Conservation (phyloP, 2,797 vertebrate species). For the Thamnophis elegans region DNA sequence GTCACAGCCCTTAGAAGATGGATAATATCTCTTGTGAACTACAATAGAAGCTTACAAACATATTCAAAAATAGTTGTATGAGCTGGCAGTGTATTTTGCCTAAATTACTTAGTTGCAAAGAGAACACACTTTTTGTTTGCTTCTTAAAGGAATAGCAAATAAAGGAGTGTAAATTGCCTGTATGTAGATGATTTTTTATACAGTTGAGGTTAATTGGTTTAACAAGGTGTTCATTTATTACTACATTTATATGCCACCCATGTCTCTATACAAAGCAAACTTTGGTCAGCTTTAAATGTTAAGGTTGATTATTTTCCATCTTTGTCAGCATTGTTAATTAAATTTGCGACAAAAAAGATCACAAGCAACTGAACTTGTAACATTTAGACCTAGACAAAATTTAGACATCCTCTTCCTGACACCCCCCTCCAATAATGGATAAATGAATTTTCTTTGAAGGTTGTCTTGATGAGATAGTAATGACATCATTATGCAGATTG, state of each 20-base stretch:
- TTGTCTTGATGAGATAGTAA: neutral
- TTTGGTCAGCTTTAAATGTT: neutral
- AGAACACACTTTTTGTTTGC: neutral
- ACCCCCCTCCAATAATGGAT: neutral
- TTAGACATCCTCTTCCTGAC: neutral
- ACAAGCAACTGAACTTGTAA: neutral
- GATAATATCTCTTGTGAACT: constrained; percentile 12
- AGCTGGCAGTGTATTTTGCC: neutral
- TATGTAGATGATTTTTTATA: neutral
- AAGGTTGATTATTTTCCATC: neutral
- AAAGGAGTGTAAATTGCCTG: neutral
- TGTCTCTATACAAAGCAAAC: neutral
- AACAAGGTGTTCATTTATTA: neutral
- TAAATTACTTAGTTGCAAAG: neutral
- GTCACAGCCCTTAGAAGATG: neutral
- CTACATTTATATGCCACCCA: neutral
- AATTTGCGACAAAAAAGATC: neutral
- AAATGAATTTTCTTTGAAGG: neutral
- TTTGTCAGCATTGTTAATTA: neutral
- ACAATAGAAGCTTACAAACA: neutral
- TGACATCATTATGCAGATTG: neutral
- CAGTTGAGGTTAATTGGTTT: neutral
- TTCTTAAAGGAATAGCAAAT: neutral
- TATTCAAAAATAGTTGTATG: neutral
- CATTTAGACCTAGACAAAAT: neutral